These are phyloP conservation scores for Microchirus variegatus DNA, from an alignment of 2,797 vertebrate genomes.

Conservation along the genomic window DNA sequence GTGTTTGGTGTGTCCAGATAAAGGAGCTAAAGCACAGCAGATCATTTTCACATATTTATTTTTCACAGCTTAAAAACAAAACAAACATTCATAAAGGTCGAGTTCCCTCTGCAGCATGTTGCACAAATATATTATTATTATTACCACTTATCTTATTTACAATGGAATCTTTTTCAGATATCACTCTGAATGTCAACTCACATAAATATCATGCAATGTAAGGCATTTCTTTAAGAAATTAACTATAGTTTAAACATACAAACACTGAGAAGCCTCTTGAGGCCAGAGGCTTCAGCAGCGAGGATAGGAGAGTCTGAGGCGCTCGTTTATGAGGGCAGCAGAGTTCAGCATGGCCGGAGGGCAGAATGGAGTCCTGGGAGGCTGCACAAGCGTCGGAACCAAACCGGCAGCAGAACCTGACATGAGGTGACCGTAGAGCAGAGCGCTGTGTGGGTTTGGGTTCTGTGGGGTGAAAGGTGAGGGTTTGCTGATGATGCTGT, in stretches of 20 bases:
- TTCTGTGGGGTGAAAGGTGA: conserved; percentile 10
- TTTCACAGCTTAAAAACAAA: conserved; percentile 28
- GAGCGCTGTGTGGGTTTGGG: conserved; percentile 19
- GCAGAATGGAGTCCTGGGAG: conserved; percentile 62
- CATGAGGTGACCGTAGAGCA: conserved; percentile 71
- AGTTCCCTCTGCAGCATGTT: conserved; percentile 1
- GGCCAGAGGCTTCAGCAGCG: conserved; percentile 59
- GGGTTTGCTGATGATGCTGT: conserved; percentile 85
- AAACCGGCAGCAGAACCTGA: conserved; percentile 67
- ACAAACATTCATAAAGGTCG: conserved; percentile 12
- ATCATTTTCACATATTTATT: conserved; percentile 56
- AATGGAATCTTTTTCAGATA: conserved; percentile 42
- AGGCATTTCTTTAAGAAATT: conserved; percentile 73
- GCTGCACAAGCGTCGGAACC: conserved; percentile 71
- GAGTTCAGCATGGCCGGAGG: conserved; percentile 45
- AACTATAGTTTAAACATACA: conserved; percentile 3
- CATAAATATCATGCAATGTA: conserved; percentile 78
- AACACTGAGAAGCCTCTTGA: conserved; percentile 4
- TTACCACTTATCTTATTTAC: conserved; percentile 78
- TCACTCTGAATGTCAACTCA: conserved; percentile 35
- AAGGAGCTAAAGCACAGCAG: not conserved
- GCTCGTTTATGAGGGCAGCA: conserved; percentile 58
- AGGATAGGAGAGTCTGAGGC: conserved; percentile 62
- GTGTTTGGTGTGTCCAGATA: not conserved
- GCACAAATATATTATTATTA: conserved; percentile 80